Evolutionary conservation across 2,888 invertebrate species (phyloP).

Genomic region (Mesorhabditis spiculigera): DNA sequence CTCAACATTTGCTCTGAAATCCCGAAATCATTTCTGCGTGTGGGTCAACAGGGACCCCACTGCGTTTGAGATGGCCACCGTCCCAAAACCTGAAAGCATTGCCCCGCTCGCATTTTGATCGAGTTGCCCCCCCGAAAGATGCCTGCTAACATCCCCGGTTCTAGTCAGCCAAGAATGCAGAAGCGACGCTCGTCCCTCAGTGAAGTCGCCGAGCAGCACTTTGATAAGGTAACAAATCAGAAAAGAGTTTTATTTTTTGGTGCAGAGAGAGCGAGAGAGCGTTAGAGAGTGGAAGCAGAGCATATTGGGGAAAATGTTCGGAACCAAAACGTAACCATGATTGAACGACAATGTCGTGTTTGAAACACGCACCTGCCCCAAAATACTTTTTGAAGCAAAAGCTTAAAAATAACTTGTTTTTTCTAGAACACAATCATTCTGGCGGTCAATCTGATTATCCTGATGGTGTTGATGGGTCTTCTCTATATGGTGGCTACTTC

Average conservation of each 20-base stretch:
- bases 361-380: no score
- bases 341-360: no score
- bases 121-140: neutral
- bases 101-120: no score
- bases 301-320: no score
- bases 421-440: conserved; percentile 41
- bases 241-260: neutral
- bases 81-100: no score
- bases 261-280: neutral
- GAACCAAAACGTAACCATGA: no score
- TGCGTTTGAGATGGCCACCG: no score
- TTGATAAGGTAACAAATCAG: conserved; percentile 27
- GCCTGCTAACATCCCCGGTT: neutral
- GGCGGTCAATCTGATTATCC: conserved; percentile 49
- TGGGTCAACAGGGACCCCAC: no score
- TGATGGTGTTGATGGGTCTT: conserved; percentile 45
- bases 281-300: neutral
- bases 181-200: neutral
- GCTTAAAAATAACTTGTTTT: neutral
- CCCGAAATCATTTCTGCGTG: no score
- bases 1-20: no score
- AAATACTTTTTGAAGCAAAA: neutral
- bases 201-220: conserved; percentile 49
- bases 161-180: conserved; percentile 6
- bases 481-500: conserved; percentile 55